Base-by-base conservation (phyloP, 2,797 vertebrate genomes). In the Ctenopoma multispine region DNA sequence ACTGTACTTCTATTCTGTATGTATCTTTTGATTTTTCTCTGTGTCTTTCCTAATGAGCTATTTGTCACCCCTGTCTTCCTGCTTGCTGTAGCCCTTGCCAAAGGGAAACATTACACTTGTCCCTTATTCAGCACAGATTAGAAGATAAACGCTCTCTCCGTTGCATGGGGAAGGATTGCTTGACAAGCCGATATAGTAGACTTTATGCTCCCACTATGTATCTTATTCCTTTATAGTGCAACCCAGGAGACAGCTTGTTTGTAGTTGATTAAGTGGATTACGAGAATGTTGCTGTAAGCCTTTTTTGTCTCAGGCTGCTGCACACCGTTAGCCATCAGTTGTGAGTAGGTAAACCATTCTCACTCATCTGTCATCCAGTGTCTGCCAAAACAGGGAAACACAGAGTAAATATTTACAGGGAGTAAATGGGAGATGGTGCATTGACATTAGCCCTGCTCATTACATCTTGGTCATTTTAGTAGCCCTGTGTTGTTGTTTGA, bases 1-100 rank as follows among this genome's bases (percentile, higher is more conserved):
- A 80, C 92, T 94, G 67, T 93, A 86, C 94, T 95, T 95, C 92
- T 94, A 93, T 70, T 95, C 94, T 88, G 95, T 95, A 95, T 71
- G 94, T 95, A 95, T 87, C 69, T 79, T 68, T 69, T 67, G 11
- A 68, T 72, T 75, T 77, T 65, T 24, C 18, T 75, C 61, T 64
- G 27, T 79, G 72, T 78, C 60, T 80, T 63, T 79, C 23, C 36
- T 83, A 50, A 31, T 53, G 43, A 73, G 56, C 67, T 74, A 21
- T 44, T 43, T 68, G 57, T 81, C 59, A 20, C 68, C 46, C 29
- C 29, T 81, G 63, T 80, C 54, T 66, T 73, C 50, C 62, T 77
- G 36, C 75, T 79, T 88, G 65, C 53, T 87, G 69, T 74, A 72
- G 72, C 74, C 56, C 43, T 69, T 81, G 69, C 69, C 63, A 74